These are phyloP conservation scores for Monopis laevigella DNA, from an alignment of 2,888 invertebrate genomes.

Conservation along the genomic window DNA sequence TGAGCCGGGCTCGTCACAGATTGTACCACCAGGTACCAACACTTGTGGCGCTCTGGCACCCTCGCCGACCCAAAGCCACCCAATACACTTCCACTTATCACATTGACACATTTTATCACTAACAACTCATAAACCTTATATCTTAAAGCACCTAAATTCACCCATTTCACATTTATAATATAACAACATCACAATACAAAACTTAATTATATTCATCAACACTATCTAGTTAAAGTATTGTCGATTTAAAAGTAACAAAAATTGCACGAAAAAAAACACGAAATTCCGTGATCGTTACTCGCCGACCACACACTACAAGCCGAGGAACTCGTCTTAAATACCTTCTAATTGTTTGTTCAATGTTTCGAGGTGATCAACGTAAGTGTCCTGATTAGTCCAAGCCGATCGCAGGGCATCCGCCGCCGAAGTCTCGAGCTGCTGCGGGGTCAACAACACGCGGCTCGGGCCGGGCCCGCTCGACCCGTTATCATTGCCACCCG, in stretches of 20 bases:
- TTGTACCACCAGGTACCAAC: conserved; percentile 35
- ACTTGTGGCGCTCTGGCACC: conserved; percentile 28
- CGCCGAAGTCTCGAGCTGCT: conserved; percentile 71
- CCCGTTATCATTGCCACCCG: conserved; percentile 62
- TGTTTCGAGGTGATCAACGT: conserved; percentile 78
- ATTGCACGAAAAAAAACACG: conserved; percentile 35
- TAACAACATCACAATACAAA: conserved; percentile 49
- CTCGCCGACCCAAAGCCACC: conserved; percentile 14
- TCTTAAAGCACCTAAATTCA: conserved; percentile 42
- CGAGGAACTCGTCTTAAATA: conserved; percentile 68
- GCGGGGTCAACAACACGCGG: conserved; percentile 70
- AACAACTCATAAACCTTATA: conserved; percentile 35
- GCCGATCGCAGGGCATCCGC: conserved; percentile 73
- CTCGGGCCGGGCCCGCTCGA: conserved; percentile 43
- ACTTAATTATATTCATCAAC: conserved; percentile 40
- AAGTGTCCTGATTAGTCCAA: conserved; percentile 81
- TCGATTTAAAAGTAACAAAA: conserved; percentile 53
- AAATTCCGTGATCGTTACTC: conserved; percentile 31
- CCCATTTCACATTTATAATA: conserved; percentile 9
- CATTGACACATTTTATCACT: conserved; percentile 48
- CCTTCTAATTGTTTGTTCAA: conserved; percentile 82
- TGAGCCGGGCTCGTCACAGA: not conserved
- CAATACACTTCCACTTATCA: conserved; percentile 42
- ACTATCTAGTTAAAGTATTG: conserved; percentile 66
- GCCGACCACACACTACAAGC: conserved; percentile 57